phyloP scores from a whole-genome alignment of 2,888 invertebrate genomes.

The Amorpha juglandis region DNA sequence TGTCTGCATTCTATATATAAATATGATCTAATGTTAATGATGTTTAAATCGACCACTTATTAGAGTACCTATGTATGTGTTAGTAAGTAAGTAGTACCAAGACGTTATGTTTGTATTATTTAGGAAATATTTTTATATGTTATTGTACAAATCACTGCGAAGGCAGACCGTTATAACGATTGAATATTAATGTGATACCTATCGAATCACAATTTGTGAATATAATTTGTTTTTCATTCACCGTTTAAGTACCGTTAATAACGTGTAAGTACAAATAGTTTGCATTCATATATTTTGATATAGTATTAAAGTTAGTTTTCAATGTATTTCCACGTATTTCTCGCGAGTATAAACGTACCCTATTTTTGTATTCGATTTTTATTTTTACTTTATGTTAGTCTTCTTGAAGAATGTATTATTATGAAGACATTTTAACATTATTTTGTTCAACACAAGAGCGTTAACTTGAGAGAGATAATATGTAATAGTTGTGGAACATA shows the following conservation, averaged over 20 bases:
- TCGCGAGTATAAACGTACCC: conserved; percentile 8
- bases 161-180: neutral
- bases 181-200: conserved; percentile 4
- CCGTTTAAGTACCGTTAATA: neutral
- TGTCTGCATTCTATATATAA: neutral
- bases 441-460: conserved; percentile 21
- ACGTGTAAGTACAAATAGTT: conserved; percentile 20
- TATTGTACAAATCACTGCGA: conserved; percentile 16
- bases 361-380: conserved; percentile 18
- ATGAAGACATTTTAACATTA: conserved; percentile 21
- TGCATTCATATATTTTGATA: conserved; percentile 15
- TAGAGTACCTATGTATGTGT: neutral
- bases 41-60: conserved; percentile 12
- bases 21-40: neutral
- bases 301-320: conserved; percentile 4
- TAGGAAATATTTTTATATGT: conserved; percentile 19
- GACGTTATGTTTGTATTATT: conserved; percentile 17
- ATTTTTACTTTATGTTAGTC: conserved; percentile 21
- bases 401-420: conserved; percentile 25
- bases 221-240: conserved; percentile 10
- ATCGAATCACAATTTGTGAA: neutral
- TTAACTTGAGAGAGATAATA: conserved; percentile 42
- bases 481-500: conserved; percentile 64
- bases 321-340: conserved; percentile 13
- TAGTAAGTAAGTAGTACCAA: neutral